A percentile compares a stretch with the other conserved stretches of the same genome.
Evolutionary conservation across 1,140 invertebrate genomes (phyloP).

Genomic region (Acromyrmex heyeri): DNA sequence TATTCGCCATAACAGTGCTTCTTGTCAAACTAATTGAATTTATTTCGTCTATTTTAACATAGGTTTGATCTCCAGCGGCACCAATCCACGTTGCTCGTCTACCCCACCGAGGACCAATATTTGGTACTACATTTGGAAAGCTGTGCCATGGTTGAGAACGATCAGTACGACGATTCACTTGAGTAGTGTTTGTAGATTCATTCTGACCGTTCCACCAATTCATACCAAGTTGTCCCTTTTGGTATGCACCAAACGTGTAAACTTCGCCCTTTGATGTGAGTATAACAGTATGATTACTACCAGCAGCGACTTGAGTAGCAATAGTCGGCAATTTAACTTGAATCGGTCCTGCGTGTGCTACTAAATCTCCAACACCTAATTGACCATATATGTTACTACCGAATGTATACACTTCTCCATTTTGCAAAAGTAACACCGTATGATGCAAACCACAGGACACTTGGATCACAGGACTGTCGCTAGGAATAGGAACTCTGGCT

Average conservation of each 20-base stretch:
- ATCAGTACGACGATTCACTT: constrained; percentile 80
- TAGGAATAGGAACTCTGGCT: constrained; percentile 90
- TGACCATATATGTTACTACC: constrained; percentile 98
- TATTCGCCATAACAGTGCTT: constrained; percentile 96
- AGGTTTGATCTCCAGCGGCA: constrained; percentile 98
- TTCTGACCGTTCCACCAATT: constrained; percentile 82
- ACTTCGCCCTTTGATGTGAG: constrained; percentile 96
- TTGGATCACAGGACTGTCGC: constrained; percentile 91
- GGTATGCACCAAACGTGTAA: constrained; percentile 97
- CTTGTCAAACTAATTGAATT: constrained; percentile 95
- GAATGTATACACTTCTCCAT: constrained; percentile 95
- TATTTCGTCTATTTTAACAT: constrained; percentile 97
- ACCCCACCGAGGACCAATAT: constrained; percentile 92
- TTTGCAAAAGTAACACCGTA: constrained; percentile 90
- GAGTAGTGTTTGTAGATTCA: constrained; percentile 79
- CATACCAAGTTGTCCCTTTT: constrained; percentile 97
- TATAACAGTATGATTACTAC: constrained; percentile 97
- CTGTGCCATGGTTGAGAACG: constrained; percentile 91
- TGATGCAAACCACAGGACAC: constrained; percentile 97
- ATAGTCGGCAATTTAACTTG: constrained; percentile 91
- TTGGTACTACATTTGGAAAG: constrained; percentile 93
- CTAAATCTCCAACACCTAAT: constrained; percentile 95
- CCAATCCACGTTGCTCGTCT: constrained; percentile 97
- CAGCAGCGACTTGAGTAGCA: constrained; percentile 94
- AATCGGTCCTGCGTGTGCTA: constrained; percentile 91